These are phyloP conservation scores for Mungos mungo DNA, from an alignment of 2,113 vertebrate species.

Conservation along the genomic window DNA sequence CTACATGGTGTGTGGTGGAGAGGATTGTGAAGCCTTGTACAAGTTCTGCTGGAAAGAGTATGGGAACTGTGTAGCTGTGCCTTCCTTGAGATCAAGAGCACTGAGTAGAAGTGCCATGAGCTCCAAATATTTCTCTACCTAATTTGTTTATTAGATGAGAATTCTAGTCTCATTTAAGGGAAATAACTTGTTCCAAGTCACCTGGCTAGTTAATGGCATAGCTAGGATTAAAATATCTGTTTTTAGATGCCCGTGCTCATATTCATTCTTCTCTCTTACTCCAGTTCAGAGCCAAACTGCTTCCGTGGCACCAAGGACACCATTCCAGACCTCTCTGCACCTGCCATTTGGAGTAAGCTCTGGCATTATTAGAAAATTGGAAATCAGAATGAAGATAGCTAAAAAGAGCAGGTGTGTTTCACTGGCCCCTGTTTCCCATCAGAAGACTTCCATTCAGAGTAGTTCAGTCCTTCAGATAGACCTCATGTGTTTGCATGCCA, in stretches of 20 bases:
- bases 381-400: background rate
- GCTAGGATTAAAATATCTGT: no score
- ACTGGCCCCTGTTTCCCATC: background rate
- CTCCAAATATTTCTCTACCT: background rate
- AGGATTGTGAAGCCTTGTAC: background rate
- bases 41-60: background rate
- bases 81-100: background rate
- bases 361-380: background rate
- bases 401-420: background rate
- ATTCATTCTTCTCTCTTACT: background rate
- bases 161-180: background rate
- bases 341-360: background rate
- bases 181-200: background rate
- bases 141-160: background rate
- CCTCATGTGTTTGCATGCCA: no score
- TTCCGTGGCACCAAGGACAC: background rate
- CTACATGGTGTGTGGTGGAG: background rate
- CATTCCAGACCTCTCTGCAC: background rate
- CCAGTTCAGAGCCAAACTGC: background rate
- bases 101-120: background rate
- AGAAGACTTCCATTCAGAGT: background rate
- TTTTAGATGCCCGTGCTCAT: background rate
- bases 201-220: background rate
- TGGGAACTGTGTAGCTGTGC: background rate
- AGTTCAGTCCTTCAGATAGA: background rate